A percentile compares a stretch with the other conserved stretches of the same genome.
Evolutionary conservation across 2,888 invertebrate species (phyloP).

Genomic region (Tenodera sinensis): DNA sequence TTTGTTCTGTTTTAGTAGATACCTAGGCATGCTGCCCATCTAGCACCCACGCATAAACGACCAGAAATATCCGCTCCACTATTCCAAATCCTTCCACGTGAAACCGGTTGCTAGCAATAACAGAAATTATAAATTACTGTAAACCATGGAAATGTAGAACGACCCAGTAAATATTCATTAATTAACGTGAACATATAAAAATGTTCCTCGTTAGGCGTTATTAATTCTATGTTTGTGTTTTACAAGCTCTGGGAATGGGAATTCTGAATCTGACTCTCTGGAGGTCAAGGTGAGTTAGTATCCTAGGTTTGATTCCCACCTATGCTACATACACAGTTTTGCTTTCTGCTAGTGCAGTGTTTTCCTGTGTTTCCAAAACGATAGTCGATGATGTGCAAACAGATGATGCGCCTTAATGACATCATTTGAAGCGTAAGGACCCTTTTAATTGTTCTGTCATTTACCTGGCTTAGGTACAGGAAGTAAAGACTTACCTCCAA

Average conservation of each 20-base stretch:
- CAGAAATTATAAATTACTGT: not conserved
- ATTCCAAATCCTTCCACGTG: not conserved
- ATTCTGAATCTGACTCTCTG: not conserved
- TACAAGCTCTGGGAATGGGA: not conserved
- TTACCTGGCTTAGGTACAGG: no score
- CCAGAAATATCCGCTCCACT: not conserved
- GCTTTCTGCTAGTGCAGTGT: no score
- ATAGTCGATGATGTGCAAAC: no score
- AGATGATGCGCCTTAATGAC: no score
- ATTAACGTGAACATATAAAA: not conserved
- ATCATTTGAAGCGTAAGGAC: no score
- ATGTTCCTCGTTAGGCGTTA: not conserved
- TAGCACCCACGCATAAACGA: not conserved
- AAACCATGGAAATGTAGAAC: not conserved
- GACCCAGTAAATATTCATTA: not conserved
- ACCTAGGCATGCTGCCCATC: not conserved
- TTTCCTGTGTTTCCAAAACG: no score
- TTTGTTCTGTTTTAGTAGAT: no score
- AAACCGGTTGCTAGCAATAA: not conserved
- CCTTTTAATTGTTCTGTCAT: no score
- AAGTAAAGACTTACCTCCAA: no score
- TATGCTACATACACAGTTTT: no score
- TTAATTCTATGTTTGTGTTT: not conserved
- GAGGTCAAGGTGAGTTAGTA: not conserved
- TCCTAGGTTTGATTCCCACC: no score